Percentiles rank a stretch among this genome's conserved stretches.
Evolutionary conservation across 2,113 vertebrate species (phyloP).

Genomic region (Pardalotus punctatus): DNA sequence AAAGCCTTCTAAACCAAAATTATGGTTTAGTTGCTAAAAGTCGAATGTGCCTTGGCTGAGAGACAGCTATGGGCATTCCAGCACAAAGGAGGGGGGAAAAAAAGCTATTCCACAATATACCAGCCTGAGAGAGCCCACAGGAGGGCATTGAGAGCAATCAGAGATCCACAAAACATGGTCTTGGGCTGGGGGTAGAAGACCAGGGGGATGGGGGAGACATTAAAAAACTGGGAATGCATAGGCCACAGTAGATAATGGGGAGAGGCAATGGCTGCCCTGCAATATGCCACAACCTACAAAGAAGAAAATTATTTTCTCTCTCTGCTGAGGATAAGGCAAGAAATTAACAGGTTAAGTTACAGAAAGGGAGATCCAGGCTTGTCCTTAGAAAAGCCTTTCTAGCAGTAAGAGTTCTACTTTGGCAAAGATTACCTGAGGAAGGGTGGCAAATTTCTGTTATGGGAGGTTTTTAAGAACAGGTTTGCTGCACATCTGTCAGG

Average conservation of each 20-base stretch:
- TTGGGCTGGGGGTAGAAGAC: neutral
- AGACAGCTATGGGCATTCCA: conserved; percentile 3
- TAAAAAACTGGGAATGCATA: neutral
- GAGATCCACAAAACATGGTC: neutral
- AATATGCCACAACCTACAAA: neutral
- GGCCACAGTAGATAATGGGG: neutral
- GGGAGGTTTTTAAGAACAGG: conserved; percentile 8
- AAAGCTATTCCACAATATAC: neutral
- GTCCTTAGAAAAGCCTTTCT: neutral
- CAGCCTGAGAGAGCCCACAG: neutral
- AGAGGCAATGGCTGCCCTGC: neutral
- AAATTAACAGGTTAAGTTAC: neutral
- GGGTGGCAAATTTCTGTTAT: neutral
- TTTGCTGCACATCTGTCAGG: conserved; percentile 36
- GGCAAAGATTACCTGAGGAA: conserved; percentile 10
- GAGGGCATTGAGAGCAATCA: neutral
- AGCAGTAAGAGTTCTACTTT: neutral
- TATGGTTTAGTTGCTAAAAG: conserved; percentile 15
- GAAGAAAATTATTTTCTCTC: neutral
- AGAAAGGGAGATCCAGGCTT: neutral
- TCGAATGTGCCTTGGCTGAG: conserved; percentile 5
- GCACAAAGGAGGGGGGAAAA: neutral
- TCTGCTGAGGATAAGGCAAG: neutral
- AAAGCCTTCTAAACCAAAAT: conserved; percentile 39
- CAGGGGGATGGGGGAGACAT: neutral